Percentiles rank a stretch among this genome's conserved stretches.
Evolutionary conservation across 2,797 vertebrate species (phyloP).

Genomic region (Scyliorhinus canicula): DNA sequence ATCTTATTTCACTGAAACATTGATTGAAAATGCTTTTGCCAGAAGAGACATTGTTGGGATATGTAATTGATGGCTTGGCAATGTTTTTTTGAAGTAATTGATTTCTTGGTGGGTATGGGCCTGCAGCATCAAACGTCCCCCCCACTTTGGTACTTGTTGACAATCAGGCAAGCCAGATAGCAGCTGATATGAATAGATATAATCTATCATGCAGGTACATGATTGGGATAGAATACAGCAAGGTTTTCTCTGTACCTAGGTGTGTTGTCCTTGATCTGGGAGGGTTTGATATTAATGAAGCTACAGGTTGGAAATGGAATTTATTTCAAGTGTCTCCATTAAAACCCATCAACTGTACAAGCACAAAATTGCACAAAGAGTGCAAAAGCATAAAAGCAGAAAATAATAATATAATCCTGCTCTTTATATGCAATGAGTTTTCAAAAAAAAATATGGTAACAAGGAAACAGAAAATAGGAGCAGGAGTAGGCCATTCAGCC

Average conservation of each 20-base stretch:
- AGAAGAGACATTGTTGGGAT: neutral
- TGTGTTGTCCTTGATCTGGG: neutral
- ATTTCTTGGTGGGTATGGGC: neutral
- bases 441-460: too few relatives aligned
- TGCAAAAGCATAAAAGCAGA: neutral
- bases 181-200: neutral
- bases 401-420: neutral
- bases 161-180: neutral
- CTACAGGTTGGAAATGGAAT: neutral
- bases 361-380: neutral
- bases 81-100: neutral
- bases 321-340: neutral
- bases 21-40: neutral
- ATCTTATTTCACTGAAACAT: neutral
- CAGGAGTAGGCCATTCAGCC: too few relatives aligned
- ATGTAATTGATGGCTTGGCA: neutral
- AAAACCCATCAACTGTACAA: neutral
- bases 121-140: neutral
- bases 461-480: too few relatives aligned
- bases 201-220: neutral
- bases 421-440: neutral
- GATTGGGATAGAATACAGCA: neutral
- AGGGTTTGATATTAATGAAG: neutral
- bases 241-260: neutral
- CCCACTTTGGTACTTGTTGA: neutral